Base-by-base conservation (phyloP, 1,140 invertebrate genomes). In the Phocides pigmalion region DNA sequence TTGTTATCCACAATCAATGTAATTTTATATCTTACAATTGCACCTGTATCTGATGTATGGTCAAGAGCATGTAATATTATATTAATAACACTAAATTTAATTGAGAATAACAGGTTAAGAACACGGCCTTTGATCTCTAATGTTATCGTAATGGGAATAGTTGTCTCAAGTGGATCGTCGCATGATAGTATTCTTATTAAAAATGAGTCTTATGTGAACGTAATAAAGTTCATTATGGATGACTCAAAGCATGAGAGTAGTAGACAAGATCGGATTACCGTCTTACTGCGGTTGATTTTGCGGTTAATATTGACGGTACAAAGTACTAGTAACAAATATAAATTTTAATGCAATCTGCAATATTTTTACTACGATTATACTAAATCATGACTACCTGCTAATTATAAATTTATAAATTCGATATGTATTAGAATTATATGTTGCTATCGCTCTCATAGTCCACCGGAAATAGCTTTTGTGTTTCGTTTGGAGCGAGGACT, bases 111-210 rank as follows among this genome's bases (percentile, higher is more conserved):
- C 32, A 53, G 32, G 28, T 37, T 39, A 54, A 54, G 32, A 12
- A 20, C 51, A 5, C 12, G 51, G 51, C 51, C 51, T 56, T 25
- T 16, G 46, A 49, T 49, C 22, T 56, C 37, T 25, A 22, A 22
- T 41, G 35, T 56, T 56, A 39, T 56, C 51, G 41, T 37, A 56
- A 56, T 42, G 20, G 35, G 37, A 54, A 54, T 54, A 17, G 4
- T 16, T 39, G 16, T 54, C 50, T 54, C 35, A 54, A 54, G 32
- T 54, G 25, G 35, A 20, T 20, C 17, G 41, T 41, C 6, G 35
- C 5, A 12, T 22, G 6, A 37, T 53, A 28, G 11, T n/a, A n/a
- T n/a, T n/a, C 1, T 20, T 17, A 5, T 28, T 8, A 1, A 53
- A 53, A 53, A 39, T 5, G 4, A 37, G 37, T 4, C 19, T 15